Percentiles rank a stretch among this genome's conserved stretches.
Evolutionary conservation across 2,113 vertebrate genomes (phyloP).

Genomic region (Eublepharis macularius): DNA sequence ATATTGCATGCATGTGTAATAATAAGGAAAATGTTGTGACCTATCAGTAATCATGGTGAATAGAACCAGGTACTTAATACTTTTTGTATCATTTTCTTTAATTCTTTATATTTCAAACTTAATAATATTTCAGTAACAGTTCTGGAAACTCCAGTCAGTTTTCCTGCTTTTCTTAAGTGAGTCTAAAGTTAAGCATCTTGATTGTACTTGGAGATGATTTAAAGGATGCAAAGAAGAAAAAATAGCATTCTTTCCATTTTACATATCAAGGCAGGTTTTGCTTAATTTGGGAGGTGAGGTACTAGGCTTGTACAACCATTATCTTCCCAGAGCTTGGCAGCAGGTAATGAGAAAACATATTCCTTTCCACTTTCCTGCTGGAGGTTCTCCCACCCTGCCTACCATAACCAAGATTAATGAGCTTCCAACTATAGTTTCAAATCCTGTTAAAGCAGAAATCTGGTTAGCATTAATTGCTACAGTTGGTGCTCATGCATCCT

Average conservation of each 20-base stretch:
- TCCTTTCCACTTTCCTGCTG: neutral
- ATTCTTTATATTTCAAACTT: conserved; percentile 72
- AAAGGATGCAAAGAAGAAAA: conserved; percentile 45
- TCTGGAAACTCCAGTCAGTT: conserved; percentile 56
- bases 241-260: conserved; percentile 28
- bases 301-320: neutral
- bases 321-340: neutral
- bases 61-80: conserved; percentile 73
- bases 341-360: neutral
- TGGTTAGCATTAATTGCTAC: neutral
- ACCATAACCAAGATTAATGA: neutral
- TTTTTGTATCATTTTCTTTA: conserved; percentile 72
- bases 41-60: conserved; percentile 78
- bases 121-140: conserved; percentile 64
- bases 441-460: neutral
- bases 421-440: neutral
- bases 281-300: neutral
- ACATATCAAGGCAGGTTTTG: neutral
- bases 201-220: conserved; percentile 26
- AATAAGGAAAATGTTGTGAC: conserved; percentile 73
- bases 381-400: neutral
- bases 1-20: conserved; percentile 78
- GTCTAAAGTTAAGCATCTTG: conserved; percentile 52
- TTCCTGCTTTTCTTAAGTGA: conserved; percentile 20
- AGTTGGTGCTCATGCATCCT: neutral